These are phyloP conservation scores for Hylomyscus alleni DNA, from an alignment of 2,797 vertebrate species.

Conservation along the genomic window DNA sequence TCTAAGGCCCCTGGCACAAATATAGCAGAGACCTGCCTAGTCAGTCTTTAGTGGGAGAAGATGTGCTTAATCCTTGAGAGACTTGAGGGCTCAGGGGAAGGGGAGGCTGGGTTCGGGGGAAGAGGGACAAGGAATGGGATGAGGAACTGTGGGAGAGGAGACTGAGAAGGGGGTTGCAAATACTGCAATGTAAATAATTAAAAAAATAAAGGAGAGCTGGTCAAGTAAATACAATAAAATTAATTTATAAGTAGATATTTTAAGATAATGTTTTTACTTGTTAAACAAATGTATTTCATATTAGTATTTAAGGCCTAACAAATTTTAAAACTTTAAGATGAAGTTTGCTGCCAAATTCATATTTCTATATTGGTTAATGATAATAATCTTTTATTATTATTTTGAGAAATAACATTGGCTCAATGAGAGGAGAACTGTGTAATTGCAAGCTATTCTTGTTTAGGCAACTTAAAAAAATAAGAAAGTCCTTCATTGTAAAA, in stretches of 20 bases:
- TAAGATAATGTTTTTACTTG: constrained; percentile 37
- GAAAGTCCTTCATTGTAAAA: neutral
- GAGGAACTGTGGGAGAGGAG: neutral
- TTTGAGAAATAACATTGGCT: neutral
- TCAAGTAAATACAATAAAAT: neutral
- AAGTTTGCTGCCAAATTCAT: constrained; percentile 37
- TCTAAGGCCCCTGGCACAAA: neutral
- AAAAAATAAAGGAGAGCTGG: constrained; percentile 43
- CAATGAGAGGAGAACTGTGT: neutral
- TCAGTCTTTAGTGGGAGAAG: neutral
- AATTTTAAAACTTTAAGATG: constrained; percentile 63
- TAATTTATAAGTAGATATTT: constrained; percentile 31
- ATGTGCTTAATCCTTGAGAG: neutral
- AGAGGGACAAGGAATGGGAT: neutral
- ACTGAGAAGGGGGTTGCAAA: neutral
- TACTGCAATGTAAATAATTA: neutral
- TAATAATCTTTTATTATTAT: neutral
- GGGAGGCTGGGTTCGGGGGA: neutral
- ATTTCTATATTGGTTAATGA: constrained; percentile 51
- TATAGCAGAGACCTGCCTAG: neutral
- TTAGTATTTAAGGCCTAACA: constrained; percentile 32
- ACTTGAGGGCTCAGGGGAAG: neutral
- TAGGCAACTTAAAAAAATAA: neutral
- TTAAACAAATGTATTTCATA: constrained; percentile 67
- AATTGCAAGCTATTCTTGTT: neutral